Evolutionary conservation across 1,140 invertebrate species (phyloP), one percentile per base, ranked within the genome.

Genomic region (Brachionus rotundiformis): DNA sequence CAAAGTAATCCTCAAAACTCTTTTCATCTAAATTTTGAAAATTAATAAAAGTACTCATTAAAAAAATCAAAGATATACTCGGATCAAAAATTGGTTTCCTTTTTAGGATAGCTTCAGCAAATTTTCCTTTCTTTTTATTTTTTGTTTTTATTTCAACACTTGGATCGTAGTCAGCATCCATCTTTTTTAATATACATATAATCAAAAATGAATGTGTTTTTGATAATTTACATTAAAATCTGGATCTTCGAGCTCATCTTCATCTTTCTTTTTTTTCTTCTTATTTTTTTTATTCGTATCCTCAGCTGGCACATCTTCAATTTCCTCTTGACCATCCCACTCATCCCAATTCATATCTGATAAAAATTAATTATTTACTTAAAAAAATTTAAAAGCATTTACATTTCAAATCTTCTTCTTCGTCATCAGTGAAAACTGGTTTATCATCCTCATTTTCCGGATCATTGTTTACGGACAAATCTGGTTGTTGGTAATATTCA

Each of bases 131-230:
- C 89, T 86, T 90, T 68, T 84, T 84, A 54, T 84, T 84, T 33
- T 81, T 79, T 7, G n/a, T 23, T 36, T 84, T 84, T 68, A 83
- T 84, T 3, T 80, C 44, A 29, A 36, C 36, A 41, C 71, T 81
- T 86, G 91, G 91, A 87, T 94, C 90, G 87, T 92, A 94, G 85
- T 95, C 94, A 83, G 92, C 93, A 87, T 94, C 94, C 94, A 95
- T 95, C 92, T 93, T 83, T 82, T n/a, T n/a, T n/a, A n/a, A n/a
- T n/a, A n/a, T n/a, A n/a, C n/a, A n/a, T n/a, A n/a, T n/a, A n/a
- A n/a, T n/a, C n/a, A n/a, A n/a, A n/a, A n/a, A n/a, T n/a, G n/a
- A n/a, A n/a, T n/a, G 27, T 73, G 7, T 44, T 49, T 65, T 41
- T 71, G 61, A 80, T 65, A 36, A 85, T 88, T 89, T 88, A 93